Conservation (phyloP, 2,113 vertebrate species). For the Chamaea fasciata region DNA sequence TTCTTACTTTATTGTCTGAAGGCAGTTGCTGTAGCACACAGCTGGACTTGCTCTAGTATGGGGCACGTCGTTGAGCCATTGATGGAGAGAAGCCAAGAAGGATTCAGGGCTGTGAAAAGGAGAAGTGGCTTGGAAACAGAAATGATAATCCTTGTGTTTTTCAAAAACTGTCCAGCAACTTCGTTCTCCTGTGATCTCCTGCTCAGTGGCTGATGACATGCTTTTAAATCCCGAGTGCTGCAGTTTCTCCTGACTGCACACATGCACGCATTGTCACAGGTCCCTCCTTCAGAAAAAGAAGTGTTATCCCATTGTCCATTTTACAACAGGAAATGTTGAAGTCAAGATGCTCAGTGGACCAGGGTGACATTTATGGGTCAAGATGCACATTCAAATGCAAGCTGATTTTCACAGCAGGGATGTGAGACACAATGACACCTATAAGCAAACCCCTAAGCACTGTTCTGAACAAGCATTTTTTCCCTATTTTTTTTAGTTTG, state of each 20-base stretch:
- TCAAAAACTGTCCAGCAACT: conserved; percentile 58
- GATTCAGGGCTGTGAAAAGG: conserved; percentile 46
- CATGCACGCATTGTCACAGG: conserved; percentile 50
- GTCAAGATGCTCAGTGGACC: conserved; percentile 74
- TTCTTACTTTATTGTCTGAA: background rate
- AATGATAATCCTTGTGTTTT: conserved; percentile 53
- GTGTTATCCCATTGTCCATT: conserved; percentile 64
- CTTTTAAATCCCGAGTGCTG: conserved; percentile 55
- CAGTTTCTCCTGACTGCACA: conserved; percentile 51
- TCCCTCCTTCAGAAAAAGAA: conserved; percentile 39
- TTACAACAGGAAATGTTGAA: conserved; percentile 74
- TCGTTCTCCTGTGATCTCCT: conserved; percentile 39
- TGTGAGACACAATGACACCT: conserved; percentile 72
- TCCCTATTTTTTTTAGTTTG: background rate
- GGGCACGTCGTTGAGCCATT: background rate
- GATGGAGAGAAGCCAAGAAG: background rate
- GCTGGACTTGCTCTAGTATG: background rate
- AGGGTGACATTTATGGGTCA: conserved; percentile 78
- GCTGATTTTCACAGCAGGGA: conserved; percentile 72
- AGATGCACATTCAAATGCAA: conserved; percentile 74
- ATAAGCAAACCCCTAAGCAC: conserved; percentile 61
- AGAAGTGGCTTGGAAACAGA: conserved; percentile 64
- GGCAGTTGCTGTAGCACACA: background rate
- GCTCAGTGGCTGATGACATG: conserved; percentile 42
- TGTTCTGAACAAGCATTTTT: conserved; percentile 38